Evolutionary conservation across 2,113 vertebrate species (phyloP).

Genomic region (Urocolius indicus): DNA sequence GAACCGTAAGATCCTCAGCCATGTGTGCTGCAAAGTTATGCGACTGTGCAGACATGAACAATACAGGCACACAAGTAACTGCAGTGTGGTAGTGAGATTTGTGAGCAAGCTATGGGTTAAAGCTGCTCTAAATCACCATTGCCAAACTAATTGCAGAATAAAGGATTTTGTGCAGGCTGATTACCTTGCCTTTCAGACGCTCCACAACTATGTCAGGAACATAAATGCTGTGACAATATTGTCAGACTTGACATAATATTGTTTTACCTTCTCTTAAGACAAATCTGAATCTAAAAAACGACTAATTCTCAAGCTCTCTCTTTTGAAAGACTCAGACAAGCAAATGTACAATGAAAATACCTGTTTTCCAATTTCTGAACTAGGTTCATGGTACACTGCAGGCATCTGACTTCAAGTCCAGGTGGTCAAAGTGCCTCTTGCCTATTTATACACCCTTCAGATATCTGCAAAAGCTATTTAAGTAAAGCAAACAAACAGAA

Average conservation of each 20-base stretch:
- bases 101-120: background rate
- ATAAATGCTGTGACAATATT: rapidly evolving
- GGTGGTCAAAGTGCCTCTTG: background rate
- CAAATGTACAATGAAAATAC: background rate
- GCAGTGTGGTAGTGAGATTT: background rate
- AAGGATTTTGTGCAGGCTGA: background rate
- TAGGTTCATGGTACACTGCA: background rate
- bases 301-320: background rate
- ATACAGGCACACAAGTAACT: background rate
- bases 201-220: background rate
- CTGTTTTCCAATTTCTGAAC: background rate
- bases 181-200: background rate
- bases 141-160: background rate
- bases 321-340: background rate
- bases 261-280: background rate
- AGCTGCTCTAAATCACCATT: background rate
- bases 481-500: background rate
- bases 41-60: background rate
- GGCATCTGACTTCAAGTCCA: background rate
- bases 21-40: rapidly evolving
- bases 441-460: background rate
- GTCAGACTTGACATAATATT: background rate
- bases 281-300: background rate
- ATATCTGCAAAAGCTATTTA: background rate
- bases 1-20: background rate